A percentile compares a stretch with the other conserved stretches of the same genome.
Evolutionary conservation across 2,797 vertebrate species (phyloP).

Genomic region (Argya squamiceps): DNA sequence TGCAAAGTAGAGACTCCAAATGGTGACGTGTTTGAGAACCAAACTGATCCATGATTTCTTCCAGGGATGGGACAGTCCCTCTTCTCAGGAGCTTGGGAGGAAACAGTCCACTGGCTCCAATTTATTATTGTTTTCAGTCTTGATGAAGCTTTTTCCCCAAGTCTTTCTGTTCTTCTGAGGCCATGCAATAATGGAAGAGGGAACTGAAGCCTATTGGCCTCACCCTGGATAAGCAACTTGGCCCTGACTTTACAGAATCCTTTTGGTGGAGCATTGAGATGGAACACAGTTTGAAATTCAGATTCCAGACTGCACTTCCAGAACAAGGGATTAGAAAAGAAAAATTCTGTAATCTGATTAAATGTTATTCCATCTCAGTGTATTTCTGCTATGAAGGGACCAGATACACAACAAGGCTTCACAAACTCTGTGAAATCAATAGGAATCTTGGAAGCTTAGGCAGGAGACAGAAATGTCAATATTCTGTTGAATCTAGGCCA

Average conservation of each 20-base stretch:
- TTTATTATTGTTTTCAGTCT: neutral
- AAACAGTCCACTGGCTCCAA: neutral
- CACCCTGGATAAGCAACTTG: rapidly evolving
- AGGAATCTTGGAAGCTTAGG: neutral
- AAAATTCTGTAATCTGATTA: neutral
- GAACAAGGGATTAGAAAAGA: neutral
- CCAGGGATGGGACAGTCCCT: neutral
- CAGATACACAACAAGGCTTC: neutral
- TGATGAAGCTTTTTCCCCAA: neutral
- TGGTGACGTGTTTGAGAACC: neutral
- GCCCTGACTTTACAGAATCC: neutral
- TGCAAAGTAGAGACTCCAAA: neutral
- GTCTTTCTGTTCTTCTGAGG: neutral
- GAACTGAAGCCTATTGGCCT: neutral
- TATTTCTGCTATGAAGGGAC: neutral
- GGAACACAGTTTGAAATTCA: neutral
- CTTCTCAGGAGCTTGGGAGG: neutral
- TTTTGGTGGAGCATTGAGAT: neutral
- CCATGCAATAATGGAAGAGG: neutral
- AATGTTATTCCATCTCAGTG: neutral
- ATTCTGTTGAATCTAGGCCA: neutral
- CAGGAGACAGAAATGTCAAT: neutral
- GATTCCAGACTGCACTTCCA: neutral
- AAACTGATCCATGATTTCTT: neutral
- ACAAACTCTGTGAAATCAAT: neutral